Base-by-base conservation (phyloP, 2,113 vertebrate genomes). In the Phasianus colchicus region DNA sequence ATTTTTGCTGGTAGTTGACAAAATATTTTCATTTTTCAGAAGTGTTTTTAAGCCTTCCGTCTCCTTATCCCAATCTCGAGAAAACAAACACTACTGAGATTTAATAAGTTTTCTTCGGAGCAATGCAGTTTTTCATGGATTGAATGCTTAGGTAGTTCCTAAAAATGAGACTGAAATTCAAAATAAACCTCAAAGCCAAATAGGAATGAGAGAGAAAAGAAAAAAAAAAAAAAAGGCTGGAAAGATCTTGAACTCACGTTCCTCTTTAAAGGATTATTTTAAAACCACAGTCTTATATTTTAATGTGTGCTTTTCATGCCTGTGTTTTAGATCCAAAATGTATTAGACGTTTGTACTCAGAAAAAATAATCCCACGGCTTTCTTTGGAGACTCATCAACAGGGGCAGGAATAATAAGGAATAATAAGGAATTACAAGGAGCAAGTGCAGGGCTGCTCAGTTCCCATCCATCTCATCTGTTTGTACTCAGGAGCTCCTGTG, bases 361-460 rank as follows among this genome's bases (percentile, higher is more conserved):
- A 29, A 55, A 86, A 81, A 67, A 60, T 3, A 73, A 88, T 84
- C 83, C 57, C 1, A 0, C 18, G 43, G n/a, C 30, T 17, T 73
- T 54, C 69, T 36, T 5, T 6, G 66, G 64, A 57, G 72, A 54
- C n/a, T 36, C 2, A 0, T 69, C 54, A 18, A 4, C 38, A 20
- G 60, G 30, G 66, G 58, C 1, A 7, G 73, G 77, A 78, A 71
- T 54, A 86, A 88, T 45, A 65, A 6, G 76, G 77, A 78, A 74
- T 54, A 81, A 90, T 48, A 65, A 88, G 79, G 85, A 95, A 77
- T 83, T 93, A 71, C 32, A 60, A 78, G 52, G 13, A 66, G 32
- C 50, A 27, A 88, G 29, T 16, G 48, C 0, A 0, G 12, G 92
- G 47, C 75, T 70, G 88, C 88, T 74, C 88, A 20, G 65, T 47